phyloP scores from a whole-genome alignment of 64 coral and sea anemone species.

The Porites australiensis region DNA sequence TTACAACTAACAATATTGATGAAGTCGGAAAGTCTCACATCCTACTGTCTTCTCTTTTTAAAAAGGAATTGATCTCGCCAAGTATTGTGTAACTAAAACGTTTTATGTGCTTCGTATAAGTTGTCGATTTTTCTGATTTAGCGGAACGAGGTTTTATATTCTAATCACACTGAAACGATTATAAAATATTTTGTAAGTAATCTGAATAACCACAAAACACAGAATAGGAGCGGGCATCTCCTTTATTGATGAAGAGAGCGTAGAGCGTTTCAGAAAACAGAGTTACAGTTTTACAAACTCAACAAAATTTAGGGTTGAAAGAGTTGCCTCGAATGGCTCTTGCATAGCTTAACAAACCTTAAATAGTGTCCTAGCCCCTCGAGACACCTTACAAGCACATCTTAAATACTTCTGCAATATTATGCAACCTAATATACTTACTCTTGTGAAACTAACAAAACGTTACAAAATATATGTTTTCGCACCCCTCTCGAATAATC shows the following conservation, averaged over 20 bases:
- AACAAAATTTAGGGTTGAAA: slow-evolving; percentile 36
- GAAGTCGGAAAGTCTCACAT: too few species aligned
- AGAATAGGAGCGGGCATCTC: slow-evolving; percentile 44
- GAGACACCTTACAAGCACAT: too few species aligned
- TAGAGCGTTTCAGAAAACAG: neutral
- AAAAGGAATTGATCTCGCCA: too few species aligned
- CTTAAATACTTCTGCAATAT: neutral
- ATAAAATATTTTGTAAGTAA: slow-evolving; percentile 57
- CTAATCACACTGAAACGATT: slow-evolving; percentile 55
- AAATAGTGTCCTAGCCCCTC: neutral
- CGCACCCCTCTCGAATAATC: too few species aligned
- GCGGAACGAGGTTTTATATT: neutral
- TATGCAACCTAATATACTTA: slow-evolving; percentile 28
- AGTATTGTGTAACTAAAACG: too few species aligned
- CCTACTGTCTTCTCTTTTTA: too few species aligned
- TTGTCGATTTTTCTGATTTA: too few species aligned
- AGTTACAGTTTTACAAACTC: too few species aligned
- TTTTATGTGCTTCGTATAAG: too few species aligned
- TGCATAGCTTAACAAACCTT: slow-evolving; percentile 26
- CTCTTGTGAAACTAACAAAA: slow-evolving; percentile 44
- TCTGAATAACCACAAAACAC: slow-evolving; percentile 43
- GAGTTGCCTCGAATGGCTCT: slow-evolving; percentile 38
- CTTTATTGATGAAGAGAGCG: slow-evolving; percentile 33
- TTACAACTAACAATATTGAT: too few species aligned
- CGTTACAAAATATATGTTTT: slow-evolving; percentile 15